Base-by-base conservation (phyloP, 2,797 vertebrate genomes). In the Cyclura pinguis region DNA sequence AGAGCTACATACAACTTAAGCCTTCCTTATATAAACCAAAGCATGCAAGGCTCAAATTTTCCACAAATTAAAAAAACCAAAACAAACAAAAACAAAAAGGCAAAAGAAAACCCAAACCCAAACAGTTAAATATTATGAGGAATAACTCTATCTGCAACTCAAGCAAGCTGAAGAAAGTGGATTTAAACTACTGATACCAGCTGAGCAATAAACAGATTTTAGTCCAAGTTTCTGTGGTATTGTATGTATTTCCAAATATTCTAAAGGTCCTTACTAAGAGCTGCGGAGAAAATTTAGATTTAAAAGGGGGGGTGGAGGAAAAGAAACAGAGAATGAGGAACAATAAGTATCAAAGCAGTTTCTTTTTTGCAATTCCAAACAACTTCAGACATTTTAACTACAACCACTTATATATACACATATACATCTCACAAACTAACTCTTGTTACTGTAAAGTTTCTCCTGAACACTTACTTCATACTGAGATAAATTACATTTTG, bases 331-430 rank as follows among this genome's bases (percentile, higher is more conserved):
- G 86, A 38, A 93, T 80, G 87, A 0, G 76, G 29, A 87, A 2
- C 0, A 91, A 42, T 22, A 62, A 35, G 47, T 76, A 82, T 10
- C 88, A 24, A 42, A 90, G 85, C 52, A 59, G 0, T 22, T 0
- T 47, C 42, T 47, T 16, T 83, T 91, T 69, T 1, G 67, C 18
- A 82, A 92, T 52, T 91, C 59, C 90, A n/a, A 92, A 87, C 95
- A 90, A 3, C 22, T 62, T 27, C 73, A 86, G 27, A 13, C 0
- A 64, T 73, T 64, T 42, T 73, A 87, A 22, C 67, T 10, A 13
- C 52, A 78, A 88, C 32, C 9, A 13, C 4, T 20, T 18, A 16
- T 4, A 52, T 52, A 52, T 18, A 59, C 59, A 59, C 57, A 59
- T 18, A 59, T 59, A 59, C 4, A 59, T 59, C 6, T n/a, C 3